Evolutionary conservation across 2,113 vertebrate genomes (phyloP).

Genomic region (Melanostigma gelatinosum): DNA sequence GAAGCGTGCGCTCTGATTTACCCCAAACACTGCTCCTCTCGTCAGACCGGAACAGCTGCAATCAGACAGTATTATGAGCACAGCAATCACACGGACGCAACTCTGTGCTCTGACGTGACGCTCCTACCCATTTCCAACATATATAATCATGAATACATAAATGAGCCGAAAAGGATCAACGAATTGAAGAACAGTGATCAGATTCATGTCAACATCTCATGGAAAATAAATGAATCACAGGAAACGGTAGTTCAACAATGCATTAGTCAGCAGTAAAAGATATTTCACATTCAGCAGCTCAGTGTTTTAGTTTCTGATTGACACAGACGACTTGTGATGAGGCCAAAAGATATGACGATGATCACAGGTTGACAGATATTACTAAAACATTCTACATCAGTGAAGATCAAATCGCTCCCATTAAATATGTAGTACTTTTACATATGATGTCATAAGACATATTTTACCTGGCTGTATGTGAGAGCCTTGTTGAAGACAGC

Average conservation of each 20-base stretch:
- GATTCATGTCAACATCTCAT: background rate
- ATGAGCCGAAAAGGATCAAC: background rate
- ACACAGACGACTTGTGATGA: background rate
- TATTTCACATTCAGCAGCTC: background rate
- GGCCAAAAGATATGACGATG: background rate
- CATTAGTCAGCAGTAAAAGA: background rate
- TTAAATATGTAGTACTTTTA: background rate
- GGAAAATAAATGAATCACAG: background rate
- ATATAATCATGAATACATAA: background rate
- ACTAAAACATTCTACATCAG: background rate
- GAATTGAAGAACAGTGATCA: background rate
- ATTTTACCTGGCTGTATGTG: slow-evolving; percentile 87
- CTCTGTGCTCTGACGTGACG: background rate
- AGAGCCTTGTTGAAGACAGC: slow-evolving; percentile 88
- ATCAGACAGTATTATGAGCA: slow-evolving; percentile 24
- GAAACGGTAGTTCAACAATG: background rate
- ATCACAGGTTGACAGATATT: background rate
- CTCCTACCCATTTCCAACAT: background rate
- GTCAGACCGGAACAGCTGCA: slow-evolving; percentile 83
- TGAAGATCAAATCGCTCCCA: background rate
- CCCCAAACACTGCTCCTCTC: slow-evolving; percentile 90
- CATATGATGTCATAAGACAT: background rate
- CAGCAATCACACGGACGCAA: background rate
- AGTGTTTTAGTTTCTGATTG: background rate
- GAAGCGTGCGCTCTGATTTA: slow-evolving; percentile 79